phyloP scores from a whole-genome alignment of 2,888 invertebrate species.

The Drosophila longiperda region DNA sequence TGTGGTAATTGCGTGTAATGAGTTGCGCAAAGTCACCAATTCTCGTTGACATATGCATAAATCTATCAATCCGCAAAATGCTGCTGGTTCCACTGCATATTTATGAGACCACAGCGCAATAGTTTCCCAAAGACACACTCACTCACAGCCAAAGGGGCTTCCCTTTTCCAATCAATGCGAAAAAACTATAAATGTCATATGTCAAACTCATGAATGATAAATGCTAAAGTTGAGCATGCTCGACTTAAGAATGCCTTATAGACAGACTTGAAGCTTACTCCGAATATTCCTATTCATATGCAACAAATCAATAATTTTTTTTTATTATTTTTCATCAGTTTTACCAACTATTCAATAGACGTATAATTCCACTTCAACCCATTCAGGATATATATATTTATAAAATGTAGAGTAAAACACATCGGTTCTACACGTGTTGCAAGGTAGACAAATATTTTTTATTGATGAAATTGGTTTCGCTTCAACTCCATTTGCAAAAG shows the following conservation, averaged over 20 bases:
- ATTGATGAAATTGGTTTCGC: constrained; percentile 78
- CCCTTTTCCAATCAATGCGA: constrained; percentile 8
- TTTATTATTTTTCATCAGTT: no score
- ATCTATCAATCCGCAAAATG: constrained; percentile 46
- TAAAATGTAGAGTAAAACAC: not conserved
- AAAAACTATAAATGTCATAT: constrained; percentile 51
- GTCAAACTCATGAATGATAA: constrained; percentile 19
- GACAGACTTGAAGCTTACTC: not conserved
- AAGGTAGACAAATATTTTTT: constrained; percentile 70
- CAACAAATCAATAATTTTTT: not conserved
- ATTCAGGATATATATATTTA: constrained; percentile 15
- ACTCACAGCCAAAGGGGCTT: constrained; percentile 19
- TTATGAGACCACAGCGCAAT: not conserved
- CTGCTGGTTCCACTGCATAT: constrained; percentile 45
- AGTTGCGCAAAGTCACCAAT: constrained; percentile 30
- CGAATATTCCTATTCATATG: not conserved
- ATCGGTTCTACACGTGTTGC: constrained; percentile 1
- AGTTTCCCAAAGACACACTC: constrained; percentile 15
- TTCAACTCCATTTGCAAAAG: constrained; percentile 72
- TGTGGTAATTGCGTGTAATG: constrained; percentile 45
- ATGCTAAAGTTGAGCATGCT: not conserved
- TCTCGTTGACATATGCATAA: constrained; percentile 48
- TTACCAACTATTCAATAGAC: not conserved
- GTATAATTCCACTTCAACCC: no score
- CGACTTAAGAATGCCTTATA: not conserved